phyloP scores from a whole-genome alignment of 2,113 vertebrate species.

The Amphiprion percula region DNA sequence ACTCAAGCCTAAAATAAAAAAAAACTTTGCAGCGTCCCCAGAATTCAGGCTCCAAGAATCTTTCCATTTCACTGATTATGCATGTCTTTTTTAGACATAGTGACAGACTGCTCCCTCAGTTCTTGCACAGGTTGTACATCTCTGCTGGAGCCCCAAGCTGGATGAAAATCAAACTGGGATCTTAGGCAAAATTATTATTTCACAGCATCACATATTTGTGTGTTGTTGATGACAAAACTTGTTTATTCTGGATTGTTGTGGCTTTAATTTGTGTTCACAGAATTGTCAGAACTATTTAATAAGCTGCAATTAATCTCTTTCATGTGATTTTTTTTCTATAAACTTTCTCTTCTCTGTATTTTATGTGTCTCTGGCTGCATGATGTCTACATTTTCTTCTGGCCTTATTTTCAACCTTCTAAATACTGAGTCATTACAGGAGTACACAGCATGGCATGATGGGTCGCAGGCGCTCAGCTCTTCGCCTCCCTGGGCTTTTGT shows the following conservation, averaged over 20 bases:
- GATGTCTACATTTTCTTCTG: conserved; percentile 50
- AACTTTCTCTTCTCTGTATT: not conserved
- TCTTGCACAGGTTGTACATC: conserved; percentile 49
- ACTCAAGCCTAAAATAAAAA: conserved; percentile 17
- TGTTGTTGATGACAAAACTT: conserved; percentile 6
- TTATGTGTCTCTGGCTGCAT: conserved; percentile 22
- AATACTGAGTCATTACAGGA: conserved; percentile 76
- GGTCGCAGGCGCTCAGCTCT: conserved; percentile 65
- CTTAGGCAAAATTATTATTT: conserved; percentile 25
- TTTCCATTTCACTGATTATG: conserved; percentile 70
- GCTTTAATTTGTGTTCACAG: not conserved
- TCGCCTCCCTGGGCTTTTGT: conserved; percentile 73
- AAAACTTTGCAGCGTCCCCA: conserved; percentile 38
- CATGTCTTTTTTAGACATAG: conserved; percentile 61
- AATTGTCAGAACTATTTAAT: conserved; percentile 24
- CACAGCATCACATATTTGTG: conserved; percentile 17
- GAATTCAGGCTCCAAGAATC: conserved; percentile 53
- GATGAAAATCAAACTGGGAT: conserved; percentile 36
- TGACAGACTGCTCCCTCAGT: conserved; percentile 58
- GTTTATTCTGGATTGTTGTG: conserved; percentile 20
- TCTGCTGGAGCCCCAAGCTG: conserved; percentile 43
- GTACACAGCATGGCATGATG: conserved; percentile 62
- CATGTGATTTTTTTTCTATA: not conserved
- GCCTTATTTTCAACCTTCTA: conserved; percentile 55
- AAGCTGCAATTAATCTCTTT: conserved; percentile 19